These are phyloP conservation scores for Sisyra nigra DNA, from an alignment of 2,888 invertebrate genomes.

Conservation along the genomic window DNA sequence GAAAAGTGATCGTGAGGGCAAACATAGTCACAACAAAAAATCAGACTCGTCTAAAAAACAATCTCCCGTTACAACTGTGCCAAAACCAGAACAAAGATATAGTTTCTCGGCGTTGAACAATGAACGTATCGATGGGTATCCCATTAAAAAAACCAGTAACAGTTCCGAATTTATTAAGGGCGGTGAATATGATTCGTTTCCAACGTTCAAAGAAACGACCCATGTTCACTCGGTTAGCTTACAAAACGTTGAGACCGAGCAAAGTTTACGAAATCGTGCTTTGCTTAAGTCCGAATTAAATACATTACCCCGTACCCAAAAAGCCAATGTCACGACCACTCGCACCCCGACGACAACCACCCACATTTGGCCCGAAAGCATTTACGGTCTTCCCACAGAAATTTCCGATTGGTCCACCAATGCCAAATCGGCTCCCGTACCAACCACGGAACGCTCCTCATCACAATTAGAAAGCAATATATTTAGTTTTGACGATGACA, in stretches of 20 bases:
- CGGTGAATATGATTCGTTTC: conserved; percentile 12
- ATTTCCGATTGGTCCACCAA: conserved; percentile 27
- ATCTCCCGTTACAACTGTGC: background rate
- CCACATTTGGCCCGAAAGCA: conserved; percentile 39
- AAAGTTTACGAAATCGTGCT: conserved; percentile 34
- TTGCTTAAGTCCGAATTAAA: conserved; percentile 33
- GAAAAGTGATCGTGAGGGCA: conserved; percentile 32
- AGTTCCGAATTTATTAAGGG: background rate
- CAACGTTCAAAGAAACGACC: conserved; percentile 31
- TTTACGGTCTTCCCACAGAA: conserved; percentile 34
- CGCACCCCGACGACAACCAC: conserved; percentile 19
- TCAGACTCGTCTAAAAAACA: background rate
- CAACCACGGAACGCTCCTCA: conserved; percentile 38
- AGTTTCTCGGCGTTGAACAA: conserved; percentile 4
- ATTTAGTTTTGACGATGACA: conserved; percentile 61
- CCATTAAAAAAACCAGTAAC: background rate
- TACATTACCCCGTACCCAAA: conserved; percentile 24
- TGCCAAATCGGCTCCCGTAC: conserved; percentile 19
- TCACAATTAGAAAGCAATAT: conserved; percentile 53
- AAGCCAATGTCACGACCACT: conserved; percentile 18
- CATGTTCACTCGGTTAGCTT: conserved; percentile 51
- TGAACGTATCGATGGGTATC: background rate
- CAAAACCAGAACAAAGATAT: background rate
- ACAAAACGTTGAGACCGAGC: conserved; percentile 54
- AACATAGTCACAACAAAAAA: conserved; percentile 14